phyloP scores from a whole-genome alignment of 2,888 invertebrate species.

The Drosophila kuntzei region DNA sequence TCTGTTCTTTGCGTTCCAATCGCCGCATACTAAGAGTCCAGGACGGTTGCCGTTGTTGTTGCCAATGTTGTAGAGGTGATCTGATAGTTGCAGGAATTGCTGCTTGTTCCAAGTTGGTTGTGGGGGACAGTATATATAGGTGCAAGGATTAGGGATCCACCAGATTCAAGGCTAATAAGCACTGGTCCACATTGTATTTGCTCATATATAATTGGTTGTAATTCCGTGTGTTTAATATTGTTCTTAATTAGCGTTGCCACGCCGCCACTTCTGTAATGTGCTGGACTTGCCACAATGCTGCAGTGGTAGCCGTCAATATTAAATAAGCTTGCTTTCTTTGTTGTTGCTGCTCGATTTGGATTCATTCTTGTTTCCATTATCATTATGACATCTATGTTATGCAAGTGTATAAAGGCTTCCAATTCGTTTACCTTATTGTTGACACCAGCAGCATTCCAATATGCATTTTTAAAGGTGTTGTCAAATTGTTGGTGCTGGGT shows the following conservation, averaged over 20 bases:
- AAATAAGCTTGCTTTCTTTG: too few species aligned
- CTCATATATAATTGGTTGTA: background rate
- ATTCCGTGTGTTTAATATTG: background rate
- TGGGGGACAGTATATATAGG: background rate
- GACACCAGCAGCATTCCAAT: background rate
- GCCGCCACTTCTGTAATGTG: background rate
- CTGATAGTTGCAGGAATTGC: background rate
- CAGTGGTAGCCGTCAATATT: background rate
- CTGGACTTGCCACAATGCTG: background rate
- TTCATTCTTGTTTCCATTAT: background rate
- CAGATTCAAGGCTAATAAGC: background rate
- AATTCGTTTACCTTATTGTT: background rate
- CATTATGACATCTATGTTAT: background rate
- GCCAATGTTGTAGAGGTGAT: background rate
- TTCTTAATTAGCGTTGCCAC: background rate
- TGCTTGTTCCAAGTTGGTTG: background rate
- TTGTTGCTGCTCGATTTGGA: background rate
- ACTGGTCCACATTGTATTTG: background rate
- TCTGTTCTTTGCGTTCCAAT: background rate
- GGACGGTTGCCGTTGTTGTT: background rate
- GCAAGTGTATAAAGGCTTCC: background rate
- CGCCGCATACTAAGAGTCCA: background rate
- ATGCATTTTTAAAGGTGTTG: background rate
- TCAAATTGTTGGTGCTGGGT: background rate
- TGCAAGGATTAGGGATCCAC: background rate